A percentile compares a stretch with the other conserved stretches of the same genome.
Conservation (phyloP, 2,113 vertebrate genomes). For the Melanerpes formicivorus region DNA sequence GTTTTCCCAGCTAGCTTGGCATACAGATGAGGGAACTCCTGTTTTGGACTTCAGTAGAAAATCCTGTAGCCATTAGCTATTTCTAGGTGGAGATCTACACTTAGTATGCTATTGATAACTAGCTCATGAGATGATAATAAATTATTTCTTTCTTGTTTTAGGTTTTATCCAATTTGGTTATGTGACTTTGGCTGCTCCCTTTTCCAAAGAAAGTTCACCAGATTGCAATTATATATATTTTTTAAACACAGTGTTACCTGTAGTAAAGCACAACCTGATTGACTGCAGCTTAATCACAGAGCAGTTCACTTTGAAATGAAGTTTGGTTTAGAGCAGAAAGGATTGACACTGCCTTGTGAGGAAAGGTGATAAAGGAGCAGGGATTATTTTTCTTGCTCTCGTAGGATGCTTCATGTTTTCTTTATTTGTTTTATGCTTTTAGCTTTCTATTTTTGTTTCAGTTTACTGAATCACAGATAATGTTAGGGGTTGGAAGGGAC, state of each 20-base stretch:
- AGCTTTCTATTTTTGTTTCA: background rate
- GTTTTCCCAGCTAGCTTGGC: background rate
- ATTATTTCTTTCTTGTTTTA: slow-evolving; percentile 39
- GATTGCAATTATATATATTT: slow-evolving; percentile 3
- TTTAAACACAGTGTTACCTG: background rate
- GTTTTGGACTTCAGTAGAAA: background rate
- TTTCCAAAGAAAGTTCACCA: slow-evolving; percentile 49
- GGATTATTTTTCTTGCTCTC: background rate
- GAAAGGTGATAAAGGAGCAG: background rate
- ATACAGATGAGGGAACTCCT: background rate
- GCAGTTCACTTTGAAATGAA: slow-evolving; percentile 33
- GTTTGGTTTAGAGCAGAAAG: slow-evolving; percentile 9
- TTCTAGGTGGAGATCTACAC: slow-evolving; percentile 40
- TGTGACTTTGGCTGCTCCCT: slow-evolving; percentile 40
- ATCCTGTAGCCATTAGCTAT: slow-evolving; percentile 42
- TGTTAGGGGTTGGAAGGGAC: no score
- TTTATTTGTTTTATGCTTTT: background rate
- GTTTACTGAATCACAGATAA: background rate
- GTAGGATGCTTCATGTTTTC: background rate
- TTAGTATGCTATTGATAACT: slow-evolving; percentile 47
- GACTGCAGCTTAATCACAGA: background rate
- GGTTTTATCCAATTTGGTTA: slow-evolving; percentile 52
- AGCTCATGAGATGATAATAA: background rate
- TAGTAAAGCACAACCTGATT: slow-evolving; percentile 22
- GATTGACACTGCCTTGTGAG: background rate